Percentiles rank a stretch among this genome's conserved stretches.
phyloP scores from a whole-genome alignment of 2,113 vertebrate species.

The Gallinago jamesoni region DNA sequence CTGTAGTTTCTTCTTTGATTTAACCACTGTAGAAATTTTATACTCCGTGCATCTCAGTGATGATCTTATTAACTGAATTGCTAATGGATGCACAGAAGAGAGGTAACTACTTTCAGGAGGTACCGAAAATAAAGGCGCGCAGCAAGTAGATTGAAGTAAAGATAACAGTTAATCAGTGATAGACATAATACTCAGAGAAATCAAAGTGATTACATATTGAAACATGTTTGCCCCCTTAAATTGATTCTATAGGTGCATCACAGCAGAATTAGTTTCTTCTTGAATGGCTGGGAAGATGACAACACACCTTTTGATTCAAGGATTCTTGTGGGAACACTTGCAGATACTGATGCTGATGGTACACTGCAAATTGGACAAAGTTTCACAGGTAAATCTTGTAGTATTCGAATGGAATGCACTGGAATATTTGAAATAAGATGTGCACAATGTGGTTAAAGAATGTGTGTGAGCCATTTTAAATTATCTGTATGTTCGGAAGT shows the following conservation, averaged over 20 bases:
- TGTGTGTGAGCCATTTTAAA: not conserved
- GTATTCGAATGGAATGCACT: not conserved
- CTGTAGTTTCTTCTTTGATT: not conserved
- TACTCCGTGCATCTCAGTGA: not conserved
- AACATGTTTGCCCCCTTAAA: not conserved
- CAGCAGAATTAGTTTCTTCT: conserved; percentile 84
- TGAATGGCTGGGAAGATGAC: conserved; percentile 89
- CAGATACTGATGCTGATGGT: conserved; percentile 68
- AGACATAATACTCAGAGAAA: not conserved
- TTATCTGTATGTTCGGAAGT: not conserved
- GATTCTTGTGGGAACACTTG: conserved; percentile 73
- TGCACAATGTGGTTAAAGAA: not conserved
- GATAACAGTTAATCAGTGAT: not conserved
- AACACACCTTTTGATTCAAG: conserved; percentile 83
- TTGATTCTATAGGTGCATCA: conserved; percentile 80
- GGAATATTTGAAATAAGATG: not conserved
- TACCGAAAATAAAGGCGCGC: accelerated
- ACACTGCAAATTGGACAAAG: conserved; percentile 81
- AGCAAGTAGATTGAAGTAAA: not conserved
- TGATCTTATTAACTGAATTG: not conserved
- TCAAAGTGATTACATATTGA: not conserved
- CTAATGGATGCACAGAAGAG: not conserved
- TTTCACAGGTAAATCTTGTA: conserved; percentile 80
- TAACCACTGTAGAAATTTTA: not conserved
- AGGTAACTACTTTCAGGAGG: not conserved